phyloP scores from a whole-genome alignment of 2,888 invertebrate species.

The Opisthograptis luteolata region DNA sequence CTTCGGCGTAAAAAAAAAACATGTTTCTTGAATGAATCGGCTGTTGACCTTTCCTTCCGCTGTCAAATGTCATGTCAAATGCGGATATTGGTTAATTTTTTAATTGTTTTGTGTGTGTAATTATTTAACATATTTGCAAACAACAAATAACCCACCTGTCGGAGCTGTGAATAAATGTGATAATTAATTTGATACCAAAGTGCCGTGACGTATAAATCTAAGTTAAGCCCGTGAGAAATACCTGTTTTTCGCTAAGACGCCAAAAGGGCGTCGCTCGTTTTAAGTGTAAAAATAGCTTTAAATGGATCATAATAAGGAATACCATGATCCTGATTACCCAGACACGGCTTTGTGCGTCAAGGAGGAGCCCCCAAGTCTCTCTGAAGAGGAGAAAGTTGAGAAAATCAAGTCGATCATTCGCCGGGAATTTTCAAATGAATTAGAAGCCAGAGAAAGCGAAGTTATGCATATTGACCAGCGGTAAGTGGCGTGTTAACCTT shows the following conservation, averaged over 20 bases:
- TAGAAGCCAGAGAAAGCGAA: slow-evolving; percentile 88
- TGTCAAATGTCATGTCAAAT: slow-evolving; percentile 68
- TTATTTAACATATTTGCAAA: slow-evolving; percentile 38
- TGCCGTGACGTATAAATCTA: slow-evolving; percentile 35
- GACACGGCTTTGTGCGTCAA: slow-evolving; percentile 54
- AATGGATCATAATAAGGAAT: slow-evolving; percentile 79
- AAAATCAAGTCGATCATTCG: slow-evolving; percentile 86
- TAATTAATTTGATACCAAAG: slow-evolving; percentile 48
- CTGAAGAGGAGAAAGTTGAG: slow-evolving; percentile 70
- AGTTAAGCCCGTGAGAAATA: slow-evolving; percentile 36
- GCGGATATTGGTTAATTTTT: slow-evolving; percentile 63
- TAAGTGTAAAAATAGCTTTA: slow-evolving; percentile 47
- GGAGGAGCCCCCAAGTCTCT: slow-evolving; percentile 49
- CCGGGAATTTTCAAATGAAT: slow-evolving; percentile 89
- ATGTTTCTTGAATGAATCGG: slow-evolving; percentile 2
- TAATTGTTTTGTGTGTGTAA: slow-evolving; percentile 57
- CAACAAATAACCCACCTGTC: slow-evolving; percentile 45
- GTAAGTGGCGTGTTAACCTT: slow-evolving; percentile 60
- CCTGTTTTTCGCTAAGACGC: slow-evolving; percentile 47
- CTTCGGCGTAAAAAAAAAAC: not conserved
- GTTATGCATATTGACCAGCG: slow-evolving; percentile 88
- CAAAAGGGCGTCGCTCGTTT: slow-evolving; percentile 59
- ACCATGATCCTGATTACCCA: slow-evolving; percentile 85
- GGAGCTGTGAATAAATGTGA: slow-evolving; percentile 55
- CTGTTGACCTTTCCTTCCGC: slow-evolving; percentile 23